A percentile compares a stretch with the other conserved stretches of the same genome.
Conservation (phyloP, 1,140 invertebrate genomes). For the Zaprionus camerounensis region DNA sequence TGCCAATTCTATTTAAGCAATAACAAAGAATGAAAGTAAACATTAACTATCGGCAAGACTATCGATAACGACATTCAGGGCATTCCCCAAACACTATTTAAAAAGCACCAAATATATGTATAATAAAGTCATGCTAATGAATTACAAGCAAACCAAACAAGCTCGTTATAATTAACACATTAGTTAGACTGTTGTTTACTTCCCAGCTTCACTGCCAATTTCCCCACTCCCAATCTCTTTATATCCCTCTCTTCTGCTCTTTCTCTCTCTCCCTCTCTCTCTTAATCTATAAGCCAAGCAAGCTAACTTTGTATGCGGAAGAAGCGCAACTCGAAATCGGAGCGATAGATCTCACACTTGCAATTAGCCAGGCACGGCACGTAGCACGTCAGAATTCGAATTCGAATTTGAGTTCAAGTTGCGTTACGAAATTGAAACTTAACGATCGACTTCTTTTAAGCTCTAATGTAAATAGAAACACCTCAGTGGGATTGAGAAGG, state of each 20-base stretch:
- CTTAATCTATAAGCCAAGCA: not conserved
- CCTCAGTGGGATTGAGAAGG: not conserved
- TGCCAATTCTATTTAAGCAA: too few species aligned
- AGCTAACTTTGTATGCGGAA: slow-evolving; percentile 39
- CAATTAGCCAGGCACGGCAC: slow-evolving; percentile 35
- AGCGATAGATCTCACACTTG: slow-evolving; percentile 40
- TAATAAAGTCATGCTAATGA: slow-evolving; percentile 4
- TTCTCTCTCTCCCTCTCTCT: not conserved
- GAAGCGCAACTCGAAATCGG: slow-evolving; percentile 29
- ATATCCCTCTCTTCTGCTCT: not conserved
- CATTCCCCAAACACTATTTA: not conserved
- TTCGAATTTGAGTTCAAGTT: not conserved
- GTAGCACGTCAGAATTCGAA: slow-evolving; percentile 1
- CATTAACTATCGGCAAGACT: not conserved
- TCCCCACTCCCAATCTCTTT: not conserved
- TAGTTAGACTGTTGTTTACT: slow-evolving; percentile 36
- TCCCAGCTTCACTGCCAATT: not conserved
- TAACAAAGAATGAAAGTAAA: not conserved
- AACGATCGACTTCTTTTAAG: not conserved
- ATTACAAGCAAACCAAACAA: slow-evolving; percentile 24
- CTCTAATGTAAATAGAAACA: not conserved
- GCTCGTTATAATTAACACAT: slow-evolving; percentile 43
- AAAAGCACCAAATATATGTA: not conserved
- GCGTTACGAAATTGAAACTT: not conserved
- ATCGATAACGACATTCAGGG: not conserved